Percentiles rank a stretch among this genome's conserved stretches.
Conservation (phyloP, 35 echinoderm and acorn worm species). For the Stichopus chloronotus region DNA sequence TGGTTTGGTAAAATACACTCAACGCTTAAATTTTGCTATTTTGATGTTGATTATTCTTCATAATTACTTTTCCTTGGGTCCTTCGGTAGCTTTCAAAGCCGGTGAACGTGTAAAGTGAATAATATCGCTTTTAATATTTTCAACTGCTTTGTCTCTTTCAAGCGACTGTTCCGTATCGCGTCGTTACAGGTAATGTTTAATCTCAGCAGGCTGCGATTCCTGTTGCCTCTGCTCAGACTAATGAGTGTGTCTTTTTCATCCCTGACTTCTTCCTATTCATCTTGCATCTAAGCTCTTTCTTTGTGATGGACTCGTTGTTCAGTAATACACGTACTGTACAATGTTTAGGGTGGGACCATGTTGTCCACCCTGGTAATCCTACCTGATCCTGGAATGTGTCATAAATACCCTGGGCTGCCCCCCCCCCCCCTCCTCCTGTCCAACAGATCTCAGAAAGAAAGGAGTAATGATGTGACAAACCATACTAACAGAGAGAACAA, state of each 20-base stretch:
- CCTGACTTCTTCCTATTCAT: not conserved
- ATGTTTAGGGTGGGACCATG: not conserved
- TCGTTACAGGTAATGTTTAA: constrained; percentile 29
- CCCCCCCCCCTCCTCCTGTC: not conserved
- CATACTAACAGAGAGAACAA: not conserved
- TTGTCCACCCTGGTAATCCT: not conserved
- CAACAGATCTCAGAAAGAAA: not conserved
- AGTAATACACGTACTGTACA: not conserved
- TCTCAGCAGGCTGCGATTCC: not conserved
- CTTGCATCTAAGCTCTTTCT: not conserved
- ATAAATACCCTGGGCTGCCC: not conserved
- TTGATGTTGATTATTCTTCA: no score
- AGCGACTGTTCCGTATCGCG: constrained; percentile 28
- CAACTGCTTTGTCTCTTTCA: constrained; percentile 44
- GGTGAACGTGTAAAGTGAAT: not conserved
- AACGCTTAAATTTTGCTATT: no score
- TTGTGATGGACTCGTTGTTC: not conserved
- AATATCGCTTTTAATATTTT: not conserved
- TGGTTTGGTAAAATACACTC: no score
- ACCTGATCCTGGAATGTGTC: not conserved
- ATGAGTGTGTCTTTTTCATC: not conserved
- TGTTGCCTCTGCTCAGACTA: not conserved
- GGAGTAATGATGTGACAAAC: not conserved
- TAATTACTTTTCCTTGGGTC: no score
- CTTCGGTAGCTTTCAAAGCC: no score